A percentile compares a stretch with the other conserved stretches of the same genome.
Evolutionary conservation across 1,140 invertebrate species (phyloP).

Genomic region (Heliconius hewitsoni): DNA sequence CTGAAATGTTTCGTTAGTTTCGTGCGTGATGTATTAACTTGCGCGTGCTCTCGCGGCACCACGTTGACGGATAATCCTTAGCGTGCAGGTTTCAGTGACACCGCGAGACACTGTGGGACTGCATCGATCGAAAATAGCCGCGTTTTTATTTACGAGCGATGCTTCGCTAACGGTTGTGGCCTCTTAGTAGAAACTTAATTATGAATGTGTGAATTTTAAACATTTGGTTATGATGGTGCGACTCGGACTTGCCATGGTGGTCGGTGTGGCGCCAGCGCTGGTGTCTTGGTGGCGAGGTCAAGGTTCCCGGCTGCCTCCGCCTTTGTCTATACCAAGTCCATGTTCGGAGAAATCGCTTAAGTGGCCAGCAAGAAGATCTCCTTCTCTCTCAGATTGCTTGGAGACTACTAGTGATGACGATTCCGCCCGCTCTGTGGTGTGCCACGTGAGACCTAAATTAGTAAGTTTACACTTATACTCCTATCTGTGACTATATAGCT

Average conservation of each 20-base stretch:
- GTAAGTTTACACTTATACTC: conserved; percentile 54
- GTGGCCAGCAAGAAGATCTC: conserved; percentile 64
- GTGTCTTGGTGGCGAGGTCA: conserved; percentile 73
- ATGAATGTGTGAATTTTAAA: conserved; percentile 37
- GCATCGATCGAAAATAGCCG: conserved; percentile 65
- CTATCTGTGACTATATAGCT: neutral
- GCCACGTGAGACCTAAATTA: conserved; percentile 71
- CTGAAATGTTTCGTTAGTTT: conserved; percentile 16
- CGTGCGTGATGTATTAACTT: conserved; percentile 31
- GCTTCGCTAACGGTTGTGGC: conserved; percentile 33
- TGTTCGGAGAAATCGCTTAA: conserved; percentile 56
- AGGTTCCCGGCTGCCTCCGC: conserved; percentile 52
- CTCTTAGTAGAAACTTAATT: conserved; percentile 20
- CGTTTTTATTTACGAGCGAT: conserved; percentile 65
- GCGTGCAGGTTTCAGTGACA: conserved; percentile 50
- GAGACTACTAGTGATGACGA: conserved; percentile 75
- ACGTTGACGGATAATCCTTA: conserved; percentile 53
- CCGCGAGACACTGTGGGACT: conserved; percentile 52
- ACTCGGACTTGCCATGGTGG: conserved; percentile 72
- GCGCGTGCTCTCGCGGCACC: conserved; percentile 42
- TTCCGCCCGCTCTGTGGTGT: conserved; percentile 72
- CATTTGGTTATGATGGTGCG: conserved; percentile 59
- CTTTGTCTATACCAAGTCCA: conserved; percentile 48
- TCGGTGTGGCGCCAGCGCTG: conserved; percentile 73
- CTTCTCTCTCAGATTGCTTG: conserved; percentile 72